phyloP scores from a whole-genome alignment of 2,888 invertebrate genomes.

The Cenopis cana region DNA sequence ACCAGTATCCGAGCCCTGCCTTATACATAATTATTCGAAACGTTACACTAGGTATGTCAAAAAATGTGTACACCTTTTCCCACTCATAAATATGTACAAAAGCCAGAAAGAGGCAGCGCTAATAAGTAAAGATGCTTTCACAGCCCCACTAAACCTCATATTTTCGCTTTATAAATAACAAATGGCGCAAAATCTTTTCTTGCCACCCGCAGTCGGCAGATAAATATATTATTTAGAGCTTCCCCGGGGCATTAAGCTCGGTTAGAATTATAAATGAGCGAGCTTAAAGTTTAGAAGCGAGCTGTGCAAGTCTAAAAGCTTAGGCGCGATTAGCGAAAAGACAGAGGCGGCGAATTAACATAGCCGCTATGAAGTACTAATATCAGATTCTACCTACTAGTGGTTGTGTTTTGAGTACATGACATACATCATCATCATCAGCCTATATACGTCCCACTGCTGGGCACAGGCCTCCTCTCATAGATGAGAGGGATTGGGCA shows the following conservation, averaged over 20 bases:
- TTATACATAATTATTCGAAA: too few species aligned
- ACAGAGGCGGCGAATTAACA: slow-evolving; percentile 15
- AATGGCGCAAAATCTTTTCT: slow-evolving; percentile 35
- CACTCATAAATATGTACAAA: neutral
- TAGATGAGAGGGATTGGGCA: too few species aligned
- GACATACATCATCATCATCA: too few species aligned
- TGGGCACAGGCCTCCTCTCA: too few species aligned
- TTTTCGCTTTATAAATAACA: slow-evolving; percentile 31
- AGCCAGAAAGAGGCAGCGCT: slow-evolving; percentile 1
- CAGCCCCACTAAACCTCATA: slow-evolving; percentile 11
- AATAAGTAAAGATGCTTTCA: slow-evolving; percentile 11
- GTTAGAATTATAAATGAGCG: slow-evolving; percentile 84
- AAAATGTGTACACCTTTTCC: neutral
- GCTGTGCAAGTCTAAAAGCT: slow-evolving; percentile 83
- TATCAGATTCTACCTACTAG: too few species aligned
- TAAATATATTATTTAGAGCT: slow-evolving; percentile 47
- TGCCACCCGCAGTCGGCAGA: slow-evolving; percentile 31
- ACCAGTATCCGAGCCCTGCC: too few species aligned
- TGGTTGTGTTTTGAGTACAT: too few species aligned
- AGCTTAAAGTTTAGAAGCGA: slow-evolving; percentile 85
- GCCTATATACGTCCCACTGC: too few species aligned
- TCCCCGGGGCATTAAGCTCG: slow-evolving; percentile 81
- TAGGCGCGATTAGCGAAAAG: slow-evolving; percentile 56
- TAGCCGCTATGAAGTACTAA: too few species aligned
- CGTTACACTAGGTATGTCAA: too few species aligned